Evolutionary conservation across 2,113 vertebrate species (phyloP), one percentile per base, ranked within the genome.

Genomic region (Pituophis catenifer): DNA sequence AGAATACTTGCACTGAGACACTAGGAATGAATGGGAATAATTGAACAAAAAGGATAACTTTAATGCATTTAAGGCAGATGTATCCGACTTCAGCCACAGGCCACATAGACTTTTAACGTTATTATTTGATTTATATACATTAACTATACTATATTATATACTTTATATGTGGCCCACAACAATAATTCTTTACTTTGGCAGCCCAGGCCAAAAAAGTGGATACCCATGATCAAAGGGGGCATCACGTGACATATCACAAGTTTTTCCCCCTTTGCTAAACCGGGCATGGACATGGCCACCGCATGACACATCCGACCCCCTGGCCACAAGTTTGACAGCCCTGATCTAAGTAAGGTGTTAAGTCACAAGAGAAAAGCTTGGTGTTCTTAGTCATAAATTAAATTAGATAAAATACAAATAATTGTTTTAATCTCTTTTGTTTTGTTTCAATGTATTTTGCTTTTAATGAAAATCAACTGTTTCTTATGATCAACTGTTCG

Each of bases 1-100:
- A 94, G 44, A 93, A 90, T 92, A 86, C 26, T 93, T 94, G 93
- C 48, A 94, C 54, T 92, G 12, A 93, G 7, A 26, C 13, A 53
- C 3, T 15, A 59, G 50, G 50, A 65, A 86, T 93, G 48, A 94
- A 95, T 92, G 6, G 57, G 81, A 88, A 93, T 87, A 92, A 89
- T 54, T 11, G 81, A 26, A 8, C 52, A 92, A 26, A n/a, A 86
- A 7, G n/a, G 15, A 17, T 33, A 75, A 75, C 70, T 33, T 81
- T 44, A 81, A 9, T 38, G 1, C 75, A 81, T 81, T 33, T 81
- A 8, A 70, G 29, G 29, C 65, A n/a, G 12, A 5, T 1, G 1
- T 62, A 24, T 70, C 12, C 11, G 3, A 70, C 29, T 29, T 70
- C 12, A 70, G 29, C 59, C 9, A 26, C 9, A 59, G 8, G 58